Percentiles rank a stretch among this genome's conserved stretches.
Conservation (phyloP, 2,888 invertebrate genomes). For the Amiota communis region DNA sequence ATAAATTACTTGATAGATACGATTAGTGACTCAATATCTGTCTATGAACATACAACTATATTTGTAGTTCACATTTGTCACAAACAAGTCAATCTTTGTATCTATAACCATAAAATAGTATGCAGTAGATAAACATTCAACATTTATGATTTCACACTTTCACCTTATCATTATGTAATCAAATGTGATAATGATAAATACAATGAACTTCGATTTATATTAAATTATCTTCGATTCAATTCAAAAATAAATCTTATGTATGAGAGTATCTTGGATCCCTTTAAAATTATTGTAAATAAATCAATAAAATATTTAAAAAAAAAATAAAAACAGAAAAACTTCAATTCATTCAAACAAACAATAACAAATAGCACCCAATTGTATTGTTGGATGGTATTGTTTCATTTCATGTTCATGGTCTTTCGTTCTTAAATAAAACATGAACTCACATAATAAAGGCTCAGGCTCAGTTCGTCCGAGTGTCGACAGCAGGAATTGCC, state of each 20-base stretch:
- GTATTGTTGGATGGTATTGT: conserved; percentile 48
- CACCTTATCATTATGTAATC: conserved; percentile 10
- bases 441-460: conserved; percentile 1
- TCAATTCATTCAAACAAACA: conserved; percentile 31
- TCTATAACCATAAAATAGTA: background rate
- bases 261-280: too few relatives aligned
- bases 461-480: conserved; percentile 15
- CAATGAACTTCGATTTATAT: conserved; percentile 6
- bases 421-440: too few relatives aligned
- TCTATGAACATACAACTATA: background rate
- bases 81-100: background rate
- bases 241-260: too few relatives aligned
- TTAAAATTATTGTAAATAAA: conserved; percentile 1
- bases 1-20: conserved; percentile 23
- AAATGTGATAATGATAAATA: background rate
- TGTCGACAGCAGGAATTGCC: conserved; percentile 63
- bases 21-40: background rate
- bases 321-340: conserved; percentile 17
- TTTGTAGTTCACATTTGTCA: too few relatives aligned
- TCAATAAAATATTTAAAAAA: conserved; percentile 36
- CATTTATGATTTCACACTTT: conserved; percentile 30
- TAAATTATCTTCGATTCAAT: too few relatives aligned
- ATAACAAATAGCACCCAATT: conserved; percentile 37
- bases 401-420: conserved; percentile 23
- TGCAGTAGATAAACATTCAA: background rate